phyloP scores from a whole-genome alignment of 2,113 vertebrate species.

The Bujurquina vittata region DNA sequence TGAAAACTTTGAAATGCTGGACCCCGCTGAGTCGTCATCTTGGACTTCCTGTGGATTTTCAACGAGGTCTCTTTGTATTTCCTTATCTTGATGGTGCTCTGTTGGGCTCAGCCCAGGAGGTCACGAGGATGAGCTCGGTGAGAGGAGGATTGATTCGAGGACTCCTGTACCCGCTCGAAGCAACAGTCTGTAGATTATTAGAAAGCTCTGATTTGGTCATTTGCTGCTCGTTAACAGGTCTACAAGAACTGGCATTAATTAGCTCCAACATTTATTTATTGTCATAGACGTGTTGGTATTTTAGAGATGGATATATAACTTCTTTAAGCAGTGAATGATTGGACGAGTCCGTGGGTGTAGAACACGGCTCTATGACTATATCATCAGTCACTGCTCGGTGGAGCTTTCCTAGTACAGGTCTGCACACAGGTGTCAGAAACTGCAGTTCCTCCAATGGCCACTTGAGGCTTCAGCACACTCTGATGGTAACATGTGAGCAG shows the following conservation, averaged over 20 bases:
- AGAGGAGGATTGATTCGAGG: neutral
- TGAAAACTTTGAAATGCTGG: neutral
- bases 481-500: no score
- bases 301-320: neutral
- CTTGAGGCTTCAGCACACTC: no score
- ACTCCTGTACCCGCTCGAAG: neutral
- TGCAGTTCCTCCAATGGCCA: no score
- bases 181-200: neutral
- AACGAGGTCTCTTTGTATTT: neutral
- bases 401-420: no score
- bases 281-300: neutral
- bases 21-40: neutral
- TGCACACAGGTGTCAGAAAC: no score
- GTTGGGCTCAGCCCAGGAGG: neutral
- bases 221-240: neutral
- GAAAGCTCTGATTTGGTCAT: neutral
- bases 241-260: fast-evolving
- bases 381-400: no score
- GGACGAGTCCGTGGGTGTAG: neutral
- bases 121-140: neutral
- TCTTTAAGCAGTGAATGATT: no score
- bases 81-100: neutral
- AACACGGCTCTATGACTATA: neutral
- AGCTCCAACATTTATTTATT: fast-evolving
- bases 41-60: slow-evolving; percentile 9